Evolutionary conservation across 2,797 vertebrate species (phyloP).

Genomic region (Protonibea diacanthus): DNA sequence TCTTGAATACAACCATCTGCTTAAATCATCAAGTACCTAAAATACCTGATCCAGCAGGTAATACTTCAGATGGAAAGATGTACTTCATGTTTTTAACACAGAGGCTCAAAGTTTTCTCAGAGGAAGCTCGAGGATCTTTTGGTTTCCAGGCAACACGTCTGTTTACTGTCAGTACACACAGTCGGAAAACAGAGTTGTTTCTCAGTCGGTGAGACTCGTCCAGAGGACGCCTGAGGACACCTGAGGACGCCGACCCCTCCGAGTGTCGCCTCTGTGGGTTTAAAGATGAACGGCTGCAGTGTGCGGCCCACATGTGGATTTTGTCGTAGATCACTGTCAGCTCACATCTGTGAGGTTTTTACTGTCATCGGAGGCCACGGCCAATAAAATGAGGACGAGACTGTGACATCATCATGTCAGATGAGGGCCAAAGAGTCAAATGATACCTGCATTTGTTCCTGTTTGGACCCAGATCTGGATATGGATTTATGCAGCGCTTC

Average conservation of each 20-base stretch:
- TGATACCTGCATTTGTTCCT: too few species aligned
- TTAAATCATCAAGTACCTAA: neutral
- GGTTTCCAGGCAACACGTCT: slow-evolving; percentile 20
- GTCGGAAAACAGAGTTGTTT: neutral
- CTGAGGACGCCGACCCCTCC: neutral
- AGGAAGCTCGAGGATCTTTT: neutral
- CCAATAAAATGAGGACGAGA: neutral
- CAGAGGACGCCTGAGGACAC: slow-evolving; percentile 15
- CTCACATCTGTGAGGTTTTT: slow-evolving; percentile 8
- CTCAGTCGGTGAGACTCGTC: neutral
- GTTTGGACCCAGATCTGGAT: too few species aligned
- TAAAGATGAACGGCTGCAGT: slow-evolving; percentile 1
- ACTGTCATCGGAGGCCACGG: neutral
- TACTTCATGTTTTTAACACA: neutral
- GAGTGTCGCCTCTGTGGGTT: neutral
- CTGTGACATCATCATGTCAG: slow-evolving; percentile 3
- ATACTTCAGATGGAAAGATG: too few species aligned
- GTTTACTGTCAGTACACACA: slow-evolving; percentile 32
- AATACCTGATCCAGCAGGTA: neutral
- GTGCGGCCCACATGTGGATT: slow-evolving; percentile 15
- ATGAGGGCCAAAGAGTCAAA: neutral
- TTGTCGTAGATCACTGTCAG: neutral
- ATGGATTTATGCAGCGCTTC: too few species aligned
- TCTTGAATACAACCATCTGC: neutral
- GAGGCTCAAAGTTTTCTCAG: neutral